phyloP scores from a whole-genome alignment of 23 tunicate genomes.

The Oikopleura dioica region DNA sequence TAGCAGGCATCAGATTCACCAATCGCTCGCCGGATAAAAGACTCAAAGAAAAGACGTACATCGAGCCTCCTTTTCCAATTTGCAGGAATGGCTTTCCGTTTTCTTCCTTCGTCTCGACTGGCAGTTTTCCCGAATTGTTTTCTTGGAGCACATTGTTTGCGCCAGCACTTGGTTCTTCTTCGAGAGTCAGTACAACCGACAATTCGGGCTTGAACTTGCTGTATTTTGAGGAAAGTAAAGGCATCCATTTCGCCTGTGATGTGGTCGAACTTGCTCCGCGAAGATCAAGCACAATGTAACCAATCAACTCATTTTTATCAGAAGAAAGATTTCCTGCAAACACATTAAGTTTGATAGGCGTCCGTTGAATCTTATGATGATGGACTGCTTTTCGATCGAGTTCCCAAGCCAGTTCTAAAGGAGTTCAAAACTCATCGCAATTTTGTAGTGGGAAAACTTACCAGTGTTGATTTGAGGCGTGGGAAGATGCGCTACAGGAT shows the following conservation, averaged over 20 bases:
- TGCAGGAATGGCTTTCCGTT: neutral
- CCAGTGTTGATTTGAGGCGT: slow-evolving; percentile 60
- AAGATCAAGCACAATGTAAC: slow-evolving; percentile 60
- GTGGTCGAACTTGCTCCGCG: slow-evolving; percentile 19
- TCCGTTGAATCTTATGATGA: slow-evolving; percentile 90
- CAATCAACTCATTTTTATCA: slow-evolving; percentile 30
- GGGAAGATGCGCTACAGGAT: slow-evolving; percentile 41
- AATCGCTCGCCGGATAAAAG: neutral
- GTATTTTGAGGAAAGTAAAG: slow-evolving; percentile 38
- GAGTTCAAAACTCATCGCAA: too few species aligned
- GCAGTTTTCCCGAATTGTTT: neutral
- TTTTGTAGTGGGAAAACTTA: too few species aligned
- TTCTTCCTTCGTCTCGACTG: neutral
- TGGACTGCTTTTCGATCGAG: slow-evolving; percentile 69
- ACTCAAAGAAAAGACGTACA: neutral
- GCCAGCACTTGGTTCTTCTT: slow-evolving; percentile 32
- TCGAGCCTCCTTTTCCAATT: neutral
- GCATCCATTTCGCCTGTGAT: slow-evolving; percentile 30
- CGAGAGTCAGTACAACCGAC: slow-evolving; percentile 45
- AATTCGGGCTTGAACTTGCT: slow-evolving; percentile 46
- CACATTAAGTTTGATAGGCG: slow-evolving; percentile 74
- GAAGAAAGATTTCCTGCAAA: slow-evolving; percentile 31
- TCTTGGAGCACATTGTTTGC: neutral
- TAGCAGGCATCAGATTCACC: neutral
- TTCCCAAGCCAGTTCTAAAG: slow-evolving; percentile 83